These are phyloP conservation scores for Craseonycteris thonglongyai DNA, from an alignment of 2,113 vertebrate species.

Conservation along the genomic window DNA sequence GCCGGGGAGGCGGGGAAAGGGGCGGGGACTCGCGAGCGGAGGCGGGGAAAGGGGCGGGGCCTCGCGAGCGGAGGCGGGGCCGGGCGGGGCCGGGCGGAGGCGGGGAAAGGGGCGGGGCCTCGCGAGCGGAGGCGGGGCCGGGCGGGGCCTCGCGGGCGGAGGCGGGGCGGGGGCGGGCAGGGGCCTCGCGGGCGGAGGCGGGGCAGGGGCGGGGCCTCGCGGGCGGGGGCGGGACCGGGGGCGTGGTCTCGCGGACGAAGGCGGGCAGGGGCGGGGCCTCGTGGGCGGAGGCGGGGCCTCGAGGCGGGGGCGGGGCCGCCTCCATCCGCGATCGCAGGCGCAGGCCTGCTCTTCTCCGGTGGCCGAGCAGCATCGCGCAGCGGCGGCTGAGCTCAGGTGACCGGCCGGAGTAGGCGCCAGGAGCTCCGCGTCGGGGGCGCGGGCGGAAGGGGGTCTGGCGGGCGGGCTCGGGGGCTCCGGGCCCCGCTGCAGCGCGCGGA, in stretches of 20 bases:
- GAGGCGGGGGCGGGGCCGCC: background rate
- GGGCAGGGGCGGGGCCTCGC: background rate
- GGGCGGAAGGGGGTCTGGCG: background rate
- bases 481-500: background rate
- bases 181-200: background rate
- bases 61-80: fast-evolving
- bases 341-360: background rate
- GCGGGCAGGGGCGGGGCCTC: background rate
- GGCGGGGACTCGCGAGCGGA: background rate
- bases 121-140: too few relatives aligned
- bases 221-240: background rate
- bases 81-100: background rate
- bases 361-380: background rate
- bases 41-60: background rate
- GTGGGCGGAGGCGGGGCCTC: background rate
- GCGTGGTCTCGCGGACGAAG: background rate
- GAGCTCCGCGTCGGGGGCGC: background rate
- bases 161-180: too few relatives aligned
- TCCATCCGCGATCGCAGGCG: fast-evolving
- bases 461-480: background rate
- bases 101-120: background rate
- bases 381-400: conserved; percentile 1
- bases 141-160: background rate
- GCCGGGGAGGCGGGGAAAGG: too few relatives aligned
- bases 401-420: too few relatives aligned